These are phyloP conservation scores for Remorina albescens DNA, from an alignment of 2,797 vertebrate genomes.

Conservation along the genomic window DNA sequence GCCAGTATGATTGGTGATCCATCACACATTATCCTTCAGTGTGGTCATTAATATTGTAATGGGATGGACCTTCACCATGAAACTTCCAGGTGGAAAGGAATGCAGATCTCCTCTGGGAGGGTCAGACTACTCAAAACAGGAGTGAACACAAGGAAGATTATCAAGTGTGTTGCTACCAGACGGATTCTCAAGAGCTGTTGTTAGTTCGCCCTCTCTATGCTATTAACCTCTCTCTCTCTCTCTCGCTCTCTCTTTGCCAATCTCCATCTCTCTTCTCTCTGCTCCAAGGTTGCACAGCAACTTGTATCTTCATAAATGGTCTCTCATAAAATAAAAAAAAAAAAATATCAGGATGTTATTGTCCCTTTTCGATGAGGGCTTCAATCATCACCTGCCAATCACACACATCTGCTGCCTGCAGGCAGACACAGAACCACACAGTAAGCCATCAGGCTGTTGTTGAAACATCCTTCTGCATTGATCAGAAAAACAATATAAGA, in stretches of 20 bases:
- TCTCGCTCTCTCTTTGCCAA: conserved; percentile 21
- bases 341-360: conserved; percentile 65
- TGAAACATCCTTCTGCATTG: conserved; percentile 42
- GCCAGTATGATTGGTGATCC: conserved; percentile 81
- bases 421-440: conserved; percentile 42
- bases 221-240: conserved; percentile 46
- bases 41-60: conserved; percentile 81
- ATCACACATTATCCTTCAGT: conserved; percentile 82
- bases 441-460: conserved; percentile 56
- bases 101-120: conserved; percentile 57
- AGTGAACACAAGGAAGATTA: conserved; percentile 63
- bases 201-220: conserved; percentile 65
- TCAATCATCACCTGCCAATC: conserved; percentile 75
- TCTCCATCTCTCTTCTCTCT: conserved; percentile 6
- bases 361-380: conserved; percentile 71
- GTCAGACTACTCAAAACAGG: conserved; percentile 41
- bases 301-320: conserved; percentile 51
- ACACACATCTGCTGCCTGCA: conserved; percentile 59
- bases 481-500: conserved; percentile 42
- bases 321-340: conserved; percentile 59
- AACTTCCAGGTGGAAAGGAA: conserved; percentile 68
- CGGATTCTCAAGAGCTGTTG: conserved; percentile 73
- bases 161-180: conserved; percentile 48
- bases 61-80: conserved; percentile 72
- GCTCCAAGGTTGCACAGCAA: conserved; percentile 31